Evolutionary conservation across 2,113 vertebrate genomes (phyloP).

Genomic region (Gobio gobio): DNA sequence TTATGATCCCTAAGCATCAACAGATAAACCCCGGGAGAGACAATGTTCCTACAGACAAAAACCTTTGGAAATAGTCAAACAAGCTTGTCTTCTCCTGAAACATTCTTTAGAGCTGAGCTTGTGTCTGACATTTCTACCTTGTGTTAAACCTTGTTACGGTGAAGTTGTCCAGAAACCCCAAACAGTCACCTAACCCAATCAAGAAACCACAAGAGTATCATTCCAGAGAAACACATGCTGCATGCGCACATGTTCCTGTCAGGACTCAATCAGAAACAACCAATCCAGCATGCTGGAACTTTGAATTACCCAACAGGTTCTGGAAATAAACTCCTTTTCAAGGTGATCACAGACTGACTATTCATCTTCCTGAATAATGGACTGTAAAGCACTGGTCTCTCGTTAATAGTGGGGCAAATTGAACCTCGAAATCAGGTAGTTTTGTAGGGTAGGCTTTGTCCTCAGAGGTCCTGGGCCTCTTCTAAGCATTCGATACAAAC

Average conservation of each 20-base stretch:
- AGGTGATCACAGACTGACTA: background rate
- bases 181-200: slow-evolving; percentile 54
- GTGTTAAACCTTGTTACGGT: slow-evolving; percentile 59
- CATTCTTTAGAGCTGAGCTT: slow-evolving; percentile 71
- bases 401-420: background rate
- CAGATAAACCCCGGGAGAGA: slow-evolving; percentile 33
- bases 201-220: slow-evolving; percentile 59
- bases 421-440: slow-evolving; percentile 44
- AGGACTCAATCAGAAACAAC: background rate
- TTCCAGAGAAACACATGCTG: slow-evolving; percentile 47
- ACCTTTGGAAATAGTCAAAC: slow-evolving; percentile 43
- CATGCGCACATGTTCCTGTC: slow-evolving; percentile 16
- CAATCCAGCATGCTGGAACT: background rate
- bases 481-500: slow-evolving; percentile 70
- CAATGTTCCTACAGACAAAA: slow-evolving; percentile 33
- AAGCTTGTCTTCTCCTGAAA: slow-evolving; percentile 56
- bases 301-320: slow-evolving; percentile 18
- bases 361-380: background rate
- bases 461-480: slow-evolving; percentile 72
- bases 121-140: slow-evolving; percentile 64
- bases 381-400: background rate
- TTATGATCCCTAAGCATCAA: slow-evolving; percentile 30
- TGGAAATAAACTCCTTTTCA: slow-evolving; percentile 1
- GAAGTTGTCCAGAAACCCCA: slow-evolving; percentile 64
- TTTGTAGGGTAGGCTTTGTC: slow-evolving; percentile 60